Evolutionary conservation across 2,113 vertebrate species (phyloP).

Genomic region (Tragelaphus strepsiceros): DNA sequence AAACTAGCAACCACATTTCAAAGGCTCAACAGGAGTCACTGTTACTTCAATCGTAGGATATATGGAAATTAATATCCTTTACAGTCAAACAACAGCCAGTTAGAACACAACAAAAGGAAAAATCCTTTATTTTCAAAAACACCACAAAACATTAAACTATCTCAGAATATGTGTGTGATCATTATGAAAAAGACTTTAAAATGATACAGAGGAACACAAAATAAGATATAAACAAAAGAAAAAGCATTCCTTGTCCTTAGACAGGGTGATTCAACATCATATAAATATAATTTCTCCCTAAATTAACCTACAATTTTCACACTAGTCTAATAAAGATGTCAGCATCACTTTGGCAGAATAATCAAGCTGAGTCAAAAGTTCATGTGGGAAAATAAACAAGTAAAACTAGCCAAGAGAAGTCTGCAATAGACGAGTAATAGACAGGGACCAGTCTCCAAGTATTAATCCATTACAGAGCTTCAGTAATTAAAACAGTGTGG

Average conservation of each 20-base stretch:
- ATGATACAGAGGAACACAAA: slow-evolving; percentile 6
- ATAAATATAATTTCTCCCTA: slow-evolving; percentile 33
- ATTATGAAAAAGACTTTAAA: neutral
- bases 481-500: neutral
- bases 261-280: neutral
- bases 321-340: slow-evolving; percentile 23
- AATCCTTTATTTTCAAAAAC: neutral
- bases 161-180: neutral
- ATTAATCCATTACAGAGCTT: neutral
- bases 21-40: neutral
- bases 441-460: neutral
- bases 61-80: neutral
- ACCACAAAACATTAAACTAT: neutral
- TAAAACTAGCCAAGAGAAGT: neutral
- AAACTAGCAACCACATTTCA: neutral
- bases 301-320: slow-evolving; percentile 39
- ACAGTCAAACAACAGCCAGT: neutral
- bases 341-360: slow-evolving; percentile 37
- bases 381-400: slow-evolving; percentile 31
- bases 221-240: slow-evolving; percentile 35
- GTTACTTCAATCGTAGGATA: neutral
- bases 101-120: neutral
- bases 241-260: neutral
- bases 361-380: slow-evolving; percentile 26
- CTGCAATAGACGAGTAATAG: neutral